A percentile compares a stretch with the other conserved stretches of the same genome.
These are phyloP conservation scores for Catalaphyllia jardinei DNA, from an alignment of 64 coral and sea anemone genomes.

Conservation along the genomic window DNA sequence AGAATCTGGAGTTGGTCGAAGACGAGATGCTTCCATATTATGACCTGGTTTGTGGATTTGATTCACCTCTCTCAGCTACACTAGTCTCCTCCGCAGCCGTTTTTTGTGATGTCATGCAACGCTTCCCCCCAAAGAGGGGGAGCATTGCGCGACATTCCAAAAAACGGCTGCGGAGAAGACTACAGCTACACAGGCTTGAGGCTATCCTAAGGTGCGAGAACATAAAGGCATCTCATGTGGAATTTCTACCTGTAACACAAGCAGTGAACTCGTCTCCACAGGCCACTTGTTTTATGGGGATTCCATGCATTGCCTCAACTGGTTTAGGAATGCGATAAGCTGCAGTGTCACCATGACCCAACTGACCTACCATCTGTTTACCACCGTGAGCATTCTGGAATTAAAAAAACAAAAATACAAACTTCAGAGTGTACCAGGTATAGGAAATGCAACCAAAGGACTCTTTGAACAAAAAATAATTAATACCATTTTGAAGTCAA, in stretches of 20 bases:
- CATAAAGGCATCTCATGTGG: neutral
- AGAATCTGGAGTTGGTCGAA: neutral
- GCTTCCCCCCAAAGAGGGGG: no score
- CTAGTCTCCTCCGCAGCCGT: no score
- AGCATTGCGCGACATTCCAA: neutral
- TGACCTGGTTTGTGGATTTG: no score
- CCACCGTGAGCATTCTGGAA: slow-evolving; percentile 87
- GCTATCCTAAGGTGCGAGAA: neutral
- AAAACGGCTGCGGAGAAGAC: neutral
- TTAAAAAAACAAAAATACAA: neutral
- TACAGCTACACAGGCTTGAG: no score
- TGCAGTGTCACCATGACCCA: slow-evolving; percentile 83
- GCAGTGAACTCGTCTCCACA: slow-evolving; percentile 99
- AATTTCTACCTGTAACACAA: slow-evolving; percentile 76
- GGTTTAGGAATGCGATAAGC: slow-evolving; percentile 83
- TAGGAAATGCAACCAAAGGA: no score
- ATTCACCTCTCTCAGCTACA: no score
- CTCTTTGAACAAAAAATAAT: neutral
- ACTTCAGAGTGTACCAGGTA: no score
- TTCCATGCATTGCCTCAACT: slow-evolving; percentile 79
- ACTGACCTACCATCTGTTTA: slow-evolving; percentile 88
- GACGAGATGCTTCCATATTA: no score
- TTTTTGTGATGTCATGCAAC: no score
- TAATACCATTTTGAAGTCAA: neutral
- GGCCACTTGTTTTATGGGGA: slow-evolving; percentile 86